Conservation (phyloP, 1,140 invertebrate genomes). For the Gonatopus flavifemur region DNA sequence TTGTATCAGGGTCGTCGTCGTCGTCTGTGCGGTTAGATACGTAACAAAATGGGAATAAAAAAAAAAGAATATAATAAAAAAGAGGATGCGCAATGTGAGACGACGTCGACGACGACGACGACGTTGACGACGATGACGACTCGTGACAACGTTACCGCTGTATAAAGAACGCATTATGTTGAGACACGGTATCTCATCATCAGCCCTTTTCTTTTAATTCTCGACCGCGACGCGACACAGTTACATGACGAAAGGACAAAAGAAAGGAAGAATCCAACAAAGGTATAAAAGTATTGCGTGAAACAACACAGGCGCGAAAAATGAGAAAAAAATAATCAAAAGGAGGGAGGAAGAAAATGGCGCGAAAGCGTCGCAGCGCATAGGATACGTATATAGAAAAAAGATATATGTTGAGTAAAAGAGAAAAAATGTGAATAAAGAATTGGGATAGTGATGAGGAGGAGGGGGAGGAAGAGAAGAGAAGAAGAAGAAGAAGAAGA, state of each 20-base stretch:
- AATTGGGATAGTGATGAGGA: slow-evolving; percentile 10
- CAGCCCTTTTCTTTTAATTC: too few relatives aligned
- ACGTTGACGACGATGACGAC: too few relatives aligned
- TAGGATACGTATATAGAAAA: slow-evolving; percentile 7
- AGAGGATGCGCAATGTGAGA: too few relatives aligned
- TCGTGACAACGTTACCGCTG: too few relatives aligned
- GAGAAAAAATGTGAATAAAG: not conserved
- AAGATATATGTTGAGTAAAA: not conserved
- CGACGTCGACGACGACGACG: too few relatives aligned
- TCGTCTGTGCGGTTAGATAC: slow-evolving; percentile 16
- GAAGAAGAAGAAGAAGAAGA: not conserved
- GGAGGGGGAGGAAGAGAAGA: not conserved
- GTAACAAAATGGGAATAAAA: too few relatives aligned
- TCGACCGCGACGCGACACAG: too few relatives aligned
- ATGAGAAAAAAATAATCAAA: slow-evolving; percentile 24
- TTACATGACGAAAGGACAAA: too few relatives aligned
- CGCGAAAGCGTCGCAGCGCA: slow-evolving; percentile 21
- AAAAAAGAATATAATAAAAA: too few relatives aligned
- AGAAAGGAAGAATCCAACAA: not conserved
- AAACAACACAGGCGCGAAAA: slow-evolving; percentile 15
- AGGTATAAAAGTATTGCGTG: too few relatives aligned
- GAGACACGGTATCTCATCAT: too few relatives aligned
- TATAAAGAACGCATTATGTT: too few relatives aligned
- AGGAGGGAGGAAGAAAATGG: slow-evolving; percentile 26
- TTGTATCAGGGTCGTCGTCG: slow-evolving; percentile 4